Evolutionary conservation across 1,140 invertebrate species (phyloP).

Genomic region (Drusus annulatus): DNA sequence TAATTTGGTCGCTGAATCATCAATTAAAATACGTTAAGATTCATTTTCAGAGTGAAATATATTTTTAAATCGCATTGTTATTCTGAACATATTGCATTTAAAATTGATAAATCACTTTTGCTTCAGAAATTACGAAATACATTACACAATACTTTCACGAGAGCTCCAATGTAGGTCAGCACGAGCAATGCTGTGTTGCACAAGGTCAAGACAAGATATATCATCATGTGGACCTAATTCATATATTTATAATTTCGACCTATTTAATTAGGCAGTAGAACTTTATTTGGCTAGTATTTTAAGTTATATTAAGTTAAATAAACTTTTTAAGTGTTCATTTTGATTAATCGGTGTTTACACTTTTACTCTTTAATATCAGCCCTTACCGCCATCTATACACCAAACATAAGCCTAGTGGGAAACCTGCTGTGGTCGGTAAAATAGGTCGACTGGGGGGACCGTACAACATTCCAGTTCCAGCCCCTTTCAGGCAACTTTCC

Average conservation of each 20-base stretch:
- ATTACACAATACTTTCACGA: conserved; percentile 51
- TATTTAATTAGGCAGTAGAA: not conserved
- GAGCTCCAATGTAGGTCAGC: conserved; percentile 49
- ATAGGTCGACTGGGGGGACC: not conserved
- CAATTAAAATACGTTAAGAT: not conserved
- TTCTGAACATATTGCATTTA: conserved; percentile 11
- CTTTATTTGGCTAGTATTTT: not conserved
- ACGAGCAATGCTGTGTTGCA: conserved; percentile 26
- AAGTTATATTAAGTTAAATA: not conserved
- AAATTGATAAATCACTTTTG: conserved; percentile 47
- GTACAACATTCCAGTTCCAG: too few relatives aligned
- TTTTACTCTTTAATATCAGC: not conserved
- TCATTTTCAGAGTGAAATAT: not conserved
- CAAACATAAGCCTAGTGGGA: not conserved
- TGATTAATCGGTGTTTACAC: conserved; percentile 26
- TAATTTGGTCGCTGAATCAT: too few relatives aligned
- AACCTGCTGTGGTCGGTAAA: not conserved
- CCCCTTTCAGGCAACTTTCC: too few relatives aligned
- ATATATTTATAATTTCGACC: not conserved
- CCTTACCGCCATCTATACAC: conserved; percentile 25
- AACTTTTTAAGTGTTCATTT: conserved; percentile 25
- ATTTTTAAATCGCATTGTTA: not conserved
- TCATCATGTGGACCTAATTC: not conserved
- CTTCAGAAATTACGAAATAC: conserved; percentile 48
- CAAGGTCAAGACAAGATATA: conserved; percentile 44